A percentile compares a stretch with the other conserved stretches of the same genome.
Evolutionary conservation across 35 echinoderm and acorn worm species (phyloP).

Genomic region (Amphiura filiformis): DNA sequence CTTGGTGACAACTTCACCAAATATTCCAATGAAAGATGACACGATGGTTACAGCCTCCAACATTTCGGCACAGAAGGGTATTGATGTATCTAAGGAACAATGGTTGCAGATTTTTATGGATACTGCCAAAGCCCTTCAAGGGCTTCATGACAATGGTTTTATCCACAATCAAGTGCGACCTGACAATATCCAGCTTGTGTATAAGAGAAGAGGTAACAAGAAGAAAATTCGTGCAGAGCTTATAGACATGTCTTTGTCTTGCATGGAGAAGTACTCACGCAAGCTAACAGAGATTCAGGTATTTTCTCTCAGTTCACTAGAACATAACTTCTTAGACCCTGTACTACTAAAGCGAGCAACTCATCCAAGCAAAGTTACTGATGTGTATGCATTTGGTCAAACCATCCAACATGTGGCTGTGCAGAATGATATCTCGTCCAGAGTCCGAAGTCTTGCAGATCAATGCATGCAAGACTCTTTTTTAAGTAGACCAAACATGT

Average conservation of each 20-base stretch:
- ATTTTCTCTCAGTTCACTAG: background rate
- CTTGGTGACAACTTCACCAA: background rate
- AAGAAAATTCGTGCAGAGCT: background rate
- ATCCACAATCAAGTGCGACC: background rate
- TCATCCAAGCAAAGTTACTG: background rate
- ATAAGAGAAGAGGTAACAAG: background rate
- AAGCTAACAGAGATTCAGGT: background rate
- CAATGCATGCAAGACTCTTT: background rate
- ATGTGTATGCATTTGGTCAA: background rate
- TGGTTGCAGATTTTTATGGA: background rate
- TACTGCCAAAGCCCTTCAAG: background rate
- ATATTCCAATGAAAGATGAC: background rate
- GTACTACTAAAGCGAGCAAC: background rate
- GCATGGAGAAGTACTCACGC: background rate
- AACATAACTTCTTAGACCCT: background rate
- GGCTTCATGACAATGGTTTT: background rate
- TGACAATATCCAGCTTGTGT: background rate
- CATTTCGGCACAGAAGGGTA: background rate
- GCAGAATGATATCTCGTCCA: background rate
- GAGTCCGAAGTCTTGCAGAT: background rate
- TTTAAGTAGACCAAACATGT: background rate
- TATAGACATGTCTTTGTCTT: background rate
- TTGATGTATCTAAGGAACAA: background rate
- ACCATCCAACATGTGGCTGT: background rate
- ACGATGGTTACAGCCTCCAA: background rate